Conservation (phyloP, 2,888 invertebrate genomes). For the Temnothorax ravouxi region DNA sequence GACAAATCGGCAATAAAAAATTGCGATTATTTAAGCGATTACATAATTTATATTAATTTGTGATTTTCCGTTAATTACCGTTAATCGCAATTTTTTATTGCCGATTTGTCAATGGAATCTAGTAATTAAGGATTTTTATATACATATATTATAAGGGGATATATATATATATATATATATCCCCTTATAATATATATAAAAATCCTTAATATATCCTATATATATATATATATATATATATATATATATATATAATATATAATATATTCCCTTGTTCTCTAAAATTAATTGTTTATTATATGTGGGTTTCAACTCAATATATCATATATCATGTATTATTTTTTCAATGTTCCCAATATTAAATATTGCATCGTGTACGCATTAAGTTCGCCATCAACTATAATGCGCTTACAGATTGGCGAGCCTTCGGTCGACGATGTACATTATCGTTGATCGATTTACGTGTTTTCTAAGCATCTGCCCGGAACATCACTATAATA, state of each 20-base stretch:
- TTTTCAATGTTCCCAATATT: neutral
- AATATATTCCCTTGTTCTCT: neutral
- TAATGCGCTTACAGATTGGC: constrained; percentile 22
- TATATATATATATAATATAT: neutral
- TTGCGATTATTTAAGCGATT: no score
- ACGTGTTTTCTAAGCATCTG: constrained; percentile 49
- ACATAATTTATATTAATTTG: no score
- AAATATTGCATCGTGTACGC: neutral
- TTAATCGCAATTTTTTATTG: no score
- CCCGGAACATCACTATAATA: constrained; percentile 38
- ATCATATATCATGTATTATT: neutral
- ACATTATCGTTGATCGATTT: constrained; percentile 39
- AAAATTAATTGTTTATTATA: neutral
- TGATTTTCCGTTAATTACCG: no score
- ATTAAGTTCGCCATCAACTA: neutral
- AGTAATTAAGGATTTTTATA: no score
- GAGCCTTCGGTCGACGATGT: neutral
- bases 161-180: neutral
- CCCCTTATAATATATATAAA: no score
- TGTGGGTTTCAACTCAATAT: neutral
- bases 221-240: neutral
- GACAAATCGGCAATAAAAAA: neutral
- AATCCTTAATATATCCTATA: no score
- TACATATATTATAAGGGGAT: no score
- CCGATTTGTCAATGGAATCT: no score